Evolutionary conservation across 2,797 vertebrate genomes (phyloP).

Genomic region (Rhabdophis nuchalis): DNA sequence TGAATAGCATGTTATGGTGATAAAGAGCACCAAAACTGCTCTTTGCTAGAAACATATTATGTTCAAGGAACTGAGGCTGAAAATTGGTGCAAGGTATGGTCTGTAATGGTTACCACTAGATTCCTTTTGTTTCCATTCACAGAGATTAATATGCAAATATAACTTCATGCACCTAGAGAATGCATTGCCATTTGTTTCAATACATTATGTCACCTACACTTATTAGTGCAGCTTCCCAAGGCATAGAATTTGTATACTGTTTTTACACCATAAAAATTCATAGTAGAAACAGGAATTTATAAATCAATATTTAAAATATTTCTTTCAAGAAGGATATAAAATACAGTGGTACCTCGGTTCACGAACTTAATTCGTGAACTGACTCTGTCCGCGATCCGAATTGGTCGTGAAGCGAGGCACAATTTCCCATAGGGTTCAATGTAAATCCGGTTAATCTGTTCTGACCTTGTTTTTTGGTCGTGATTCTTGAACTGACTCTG

Average conservation of each 20-base stretch:
- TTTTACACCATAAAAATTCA: background rate
- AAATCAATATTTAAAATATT: background rate
- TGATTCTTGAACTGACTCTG: too few species aligned
- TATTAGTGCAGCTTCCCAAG: background rate
- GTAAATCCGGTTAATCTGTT: too few species aligned
- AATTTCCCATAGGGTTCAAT: too few species aligned
- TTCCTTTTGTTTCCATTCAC: background rate
- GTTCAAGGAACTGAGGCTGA: background rate
- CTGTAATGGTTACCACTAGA: background rate
- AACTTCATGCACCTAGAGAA: background rate
- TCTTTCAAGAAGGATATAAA: background rate
- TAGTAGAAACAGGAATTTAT: background rate
- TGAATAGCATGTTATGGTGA: background rate
- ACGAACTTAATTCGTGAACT: too few species aligned
- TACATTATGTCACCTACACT: background rate
- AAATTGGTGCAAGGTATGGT: background rate
- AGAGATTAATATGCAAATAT: background rate
- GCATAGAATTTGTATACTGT: background rate
- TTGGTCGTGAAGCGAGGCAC: too few species aligned
- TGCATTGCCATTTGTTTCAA: background rate
- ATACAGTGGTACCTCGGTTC: too few species aligned
- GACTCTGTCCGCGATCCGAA: too few species aligned
- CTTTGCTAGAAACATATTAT: background rate
- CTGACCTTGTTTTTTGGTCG: too few species aligned
- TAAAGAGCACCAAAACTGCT: background rate